phyloP scores from a whole-genome alignment of 2,797 vertebrate species.

The Rhynchonycteris naso region DNA sequence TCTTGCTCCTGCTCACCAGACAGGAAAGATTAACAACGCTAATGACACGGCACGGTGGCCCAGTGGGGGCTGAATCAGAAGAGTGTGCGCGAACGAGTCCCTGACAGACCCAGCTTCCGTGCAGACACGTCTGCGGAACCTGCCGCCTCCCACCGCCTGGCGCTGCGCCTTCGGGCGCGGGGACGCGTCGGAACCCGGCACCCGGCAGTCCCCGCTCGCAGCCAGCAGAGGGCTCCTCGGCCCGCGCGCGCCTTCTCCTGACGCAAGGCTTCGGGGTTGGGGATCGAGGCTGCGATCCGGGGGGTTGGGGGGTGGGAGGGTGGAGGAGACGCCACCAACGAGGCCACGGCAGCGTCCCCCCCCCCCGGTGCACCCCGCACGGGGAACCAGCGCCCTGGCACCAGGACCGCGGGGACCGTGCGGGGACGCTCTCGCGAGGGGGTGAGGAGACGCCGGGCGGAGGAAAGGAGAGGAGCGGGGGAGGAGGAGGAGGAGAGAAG shows the following conservation, averaged over 20 bases:
- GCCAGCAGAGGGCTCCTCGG: slow-evolving; percentile 79
- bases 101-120: background rate
- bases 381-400: background rate
- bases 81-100: background rate
- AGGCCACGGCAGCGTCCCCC: background rate
- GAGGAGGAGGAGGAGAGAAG: background rate
- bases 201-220: background rate
- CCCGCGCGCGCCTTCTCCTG: slow-evolving; percentile 1
- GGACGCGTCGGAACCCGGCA: background rate
- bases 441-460: slow-evolving; percentile 29
- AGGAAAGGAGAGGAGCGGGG: background rate
- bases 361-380: background rate
- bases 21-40: background rate
- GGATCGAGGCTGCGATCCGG: background rate
- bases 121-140: background rate
- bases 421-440: slow-evolving; percentile 75
- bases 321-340: background rate
- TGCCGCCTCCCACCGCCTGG: background rate
- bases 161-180: background rate
- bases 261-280: background rate
- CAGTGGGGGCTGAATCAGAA: background rate
- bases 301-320: background rate
- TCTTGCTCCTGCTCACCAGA: slow-evolving; percentile 12
- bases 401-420: background rate
- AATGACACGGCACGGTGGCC: background rate